phyloP scores from a whole-genome alignment of 2,888 invertebrate genomes.

The Autographa pulchrina region DNA sequence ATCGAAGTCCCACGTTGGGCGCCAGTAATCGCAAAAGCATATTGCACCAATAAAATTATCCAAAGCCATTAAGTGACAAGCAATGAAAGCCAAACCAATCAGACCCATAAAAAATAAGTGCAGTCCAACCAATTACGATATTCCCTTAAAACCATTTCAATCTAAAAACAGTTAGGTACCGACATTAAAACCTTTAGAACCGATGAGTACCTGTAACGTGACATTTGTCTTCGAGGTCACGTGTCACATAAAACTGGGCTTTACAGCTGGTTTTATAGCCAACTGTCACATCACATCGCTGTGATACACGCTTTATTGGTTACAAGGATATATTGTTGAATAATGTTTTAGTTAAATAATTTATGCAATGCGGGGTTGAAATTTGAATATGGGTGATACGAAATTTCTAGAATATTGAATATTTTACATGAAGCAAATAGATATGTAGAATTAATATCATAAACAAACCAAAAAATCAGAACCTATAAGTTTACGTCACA shows the following conservation, averaged over 20 bases:
- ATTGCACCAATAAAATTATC: not conserved
- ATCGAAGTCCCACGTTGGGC: conserved; percentile 1
- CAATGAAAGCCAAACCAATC: not conserved
- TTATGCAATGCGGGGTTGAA: not conserved
- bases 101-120: not conserved
- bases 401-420: too few species aligned
- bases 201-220: not conserved
- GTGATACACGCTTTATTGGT: conserved; percentile 8
- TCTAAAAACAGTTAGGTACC: not conserved
- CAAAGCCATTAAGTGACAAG: not conserved
- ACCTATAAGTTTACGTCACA: too few species aligned
- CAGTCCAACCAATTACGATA: not conserved
- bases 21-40: not conserved
- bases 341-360: not conserved
- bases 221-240: conserved; percentile 20
- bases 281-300: not conserved
- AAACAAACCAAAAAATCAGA: too few species aligned
- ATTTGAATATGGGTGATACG: not conserved
- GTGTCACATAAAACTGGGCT: conserved; percentile 13
- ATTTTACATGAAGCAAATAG: too few species aligned
- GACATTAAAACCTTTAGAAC: not conserved
- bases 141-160: not conserved
- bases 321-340: not conserved
- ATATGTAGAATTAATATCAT: too few species aligned
- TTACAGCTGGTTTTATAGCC: conserved; percentile 11